Conservation (phyloP, 2,113 vertebrate species). For the Nyctibius bracteatus region DNA sequence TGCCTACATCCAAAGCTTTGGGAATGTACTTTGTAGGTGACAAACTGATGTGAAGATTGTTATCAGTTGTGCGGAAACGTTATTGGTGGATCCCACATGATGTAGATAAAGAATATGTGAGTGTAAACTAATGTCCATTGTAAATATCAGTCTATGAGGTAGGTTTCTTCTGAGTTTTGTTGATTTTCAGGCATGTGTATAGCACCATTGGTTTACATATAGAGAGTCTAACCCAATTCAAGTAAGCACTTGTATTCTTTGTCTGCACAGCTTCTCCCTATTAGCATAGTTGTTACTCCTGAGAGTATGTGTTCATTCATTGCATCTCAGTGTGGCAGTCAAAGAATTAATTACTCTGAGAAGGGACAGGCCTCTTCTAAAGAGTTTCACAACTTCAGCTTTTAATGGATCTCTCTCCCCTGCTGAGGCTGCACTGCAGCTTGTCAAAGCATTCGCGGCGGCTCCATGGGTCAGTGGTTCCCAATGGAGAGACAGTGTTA, state of each 20-base stretch:
- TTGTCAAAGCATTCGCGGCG: slow-evolving; percentile 64
- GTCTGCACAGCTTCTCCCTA: not conserved
- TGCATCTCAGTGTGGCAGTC: slow-evolving; percentile 51
- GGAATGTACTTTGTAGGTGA: rapidly evolving
- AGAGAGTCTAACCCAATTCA: not conserved
- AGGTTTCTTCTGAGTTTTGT: not conserved
- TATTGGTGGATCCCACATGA: not conserved
- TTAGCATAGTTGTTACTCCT: slow-evolving; percentile 50
- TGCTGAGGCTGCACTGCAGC: slow-evolving; percentile 52
- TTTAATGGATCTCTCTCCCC: slow-evolving; percentile 51
- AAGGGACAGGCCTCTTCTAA: slow-evolving; percentile 56
- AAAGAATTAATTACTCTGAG: slow-evolving; percentile 74
- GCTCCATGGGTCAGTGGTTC: slow-evolving; percentile 62
- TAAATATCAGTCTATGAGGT: not conserved
- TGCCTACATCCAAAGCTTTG: no score
- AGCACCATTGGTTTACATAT: not conserved
- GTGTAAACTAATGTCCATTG: rapidly evolving
- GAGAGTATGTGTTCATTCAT: slow-evolving; percentile 57
- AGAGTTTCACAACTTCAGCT: slow-evolving; percentile 67
- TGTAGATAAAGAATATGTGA: rapidly evolving
- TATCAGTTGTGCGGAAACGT: rapidly evolving
- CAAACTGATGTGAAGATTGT: rapidly evolving
- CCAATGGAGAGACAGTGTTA: slow-evolving; percentile 18
- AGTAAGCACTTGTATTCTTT: not conserved
- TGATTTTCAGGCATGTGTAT: not conserved